Evolutionary conservation across 1,140 invertebrate species (phyloP).

Genomic region (Apis dorsata): DNA sequence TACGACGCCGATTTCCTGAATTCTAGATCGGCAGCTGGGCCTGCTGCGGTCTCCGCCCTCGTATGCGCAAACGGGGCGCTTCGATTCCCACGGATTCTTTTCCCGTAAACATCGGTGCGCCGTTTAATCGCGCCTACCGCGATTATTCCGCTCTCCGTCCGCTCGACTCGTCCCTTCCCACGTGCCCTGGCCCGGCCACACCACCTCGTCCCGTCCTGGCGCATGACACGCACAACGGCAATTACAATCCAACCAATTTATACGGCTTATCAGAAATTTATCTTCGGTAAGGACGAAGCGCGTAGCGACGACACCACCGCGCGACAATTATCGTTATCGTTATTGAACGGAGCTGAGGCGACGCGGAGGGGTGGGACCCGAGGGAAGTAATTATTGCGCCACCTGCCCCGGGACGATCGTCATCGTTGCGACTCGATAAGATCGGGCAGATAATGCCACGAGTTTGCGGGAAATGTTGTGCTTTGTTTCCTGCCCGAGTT

Average conservation of each 20-base stretch:
- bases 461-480: conserved; percentile 35
- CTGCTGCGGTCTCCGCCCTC: conserved; percentile 5
- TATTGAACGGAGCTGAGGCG: conserved; percentile 43
- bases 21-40: conserved; percentile 59
- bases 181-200: conserved; percentile 17
- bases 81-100: conserved; percentile 70
- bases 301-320: conserved; percentile 38
- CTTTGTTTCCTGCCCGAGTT: conserved; percentile 34
- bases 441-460: conserved; percentile 18
- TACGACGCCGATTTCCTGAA: conserved; percentile 70
- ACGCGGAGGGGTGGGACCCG: conserved; percentile 1
- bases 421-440: conserved; percentile 54
- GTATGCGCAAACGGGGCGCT: neutral
- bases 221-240: conserved; percentile 78
- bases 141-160: neutral
- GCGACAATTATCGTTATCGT: conserved; percentile 66
- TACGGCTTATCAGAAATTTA: conserved; percentile 75
- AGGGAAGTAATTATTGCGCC: conserved; percentile 64
- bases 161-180: conserved; percentile 23
- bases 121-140: conserved; percentile 58
- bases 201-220: conserved; percentile 43
- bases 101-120: conserved; percentile 38
- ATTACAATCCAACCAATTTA: conserved; percentile 79
- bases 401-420: conserved; percentile 59
- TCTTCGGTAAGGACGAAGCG: conserved; percentile 62